Evolutionary conservation across 2,113 vertebrate genomes (phyloP).

Genomic region (Amblyornis subalaris): DNA sequence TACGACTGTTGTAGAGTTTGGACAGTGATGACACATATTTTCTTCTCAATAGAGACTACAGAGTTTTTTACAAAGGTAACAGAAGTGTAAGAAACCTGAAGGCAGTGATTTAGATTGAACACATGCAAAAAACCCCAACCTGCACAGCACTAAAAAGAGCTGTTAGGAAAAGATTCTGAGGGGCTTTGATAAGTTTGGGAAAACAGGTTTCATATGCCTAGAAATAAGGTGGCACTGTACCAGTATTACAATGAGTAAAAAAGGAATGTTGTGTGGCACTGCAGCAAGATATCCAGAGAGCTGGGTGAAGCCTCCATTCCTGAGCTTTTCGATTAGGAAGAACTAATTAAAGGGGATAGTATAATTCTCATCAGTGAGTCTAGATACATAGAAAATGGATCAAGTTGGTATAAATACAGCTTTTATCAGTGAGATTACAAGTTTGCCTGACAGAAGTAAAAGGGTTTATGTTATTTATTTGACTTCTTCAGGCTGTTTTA

Average conservation of each 20-base stretch:
- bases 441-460: not conserved
- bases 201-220: not conserved
- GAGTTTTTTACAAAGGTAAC: not conserved
- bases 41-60: not conserved
- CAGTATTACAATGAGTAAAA: not conserved
- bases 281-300: not conserved
- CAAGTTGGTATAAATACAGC: not conserved
- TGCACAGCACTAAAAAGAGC: not conserved
- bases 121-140: not conserved
- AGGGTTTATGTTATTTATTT: not conserved
- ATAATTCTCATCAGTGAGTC: not conserved
- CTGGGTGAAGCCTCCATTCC: not conserved
- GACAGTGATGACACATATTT: not conserved
- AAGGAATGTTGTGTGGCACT: not conserved
- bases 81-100: not conserved
- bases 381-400: not conserved
- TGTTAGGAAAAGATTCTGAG: not conserved
- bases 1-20: not conserved
- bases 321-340: not conserved
- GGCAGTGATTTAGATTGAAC: not conserved
- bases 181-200: not conserved
- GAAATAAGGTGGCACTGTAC: not conserved
- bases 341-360: not conserved
- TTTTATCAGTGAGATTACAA: not conserved
- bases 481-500: not conserved